Conservation (phyloP, 2,888 invertebrate genomes). For the Hemithea aestivaria region DNA sequence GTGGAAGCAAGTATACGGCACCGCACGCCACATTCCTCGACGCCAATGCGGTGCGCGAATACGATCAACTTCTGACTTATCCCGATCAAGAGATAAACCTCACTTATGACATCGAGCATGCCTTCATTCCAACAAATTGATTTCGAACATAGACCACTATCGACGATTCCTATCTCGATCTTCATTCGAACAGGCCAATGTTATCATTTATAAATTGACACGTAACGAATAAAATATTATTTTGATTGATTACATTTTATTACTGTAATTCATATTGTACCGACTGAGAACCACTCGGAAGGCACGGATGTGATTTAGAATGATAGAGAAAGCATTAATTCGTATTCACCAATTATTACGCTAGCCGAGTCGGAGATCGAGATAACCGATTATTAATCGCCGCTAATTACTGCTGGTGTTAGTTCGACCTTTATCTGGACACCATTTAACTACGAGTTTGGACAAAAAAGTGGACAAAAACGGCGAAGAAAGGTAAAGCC, state of each 20-base stretch:
- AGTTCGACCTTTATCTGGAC: slow-evolving; percentile 75
- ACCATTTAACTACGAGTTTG: slow-evolving; percentile 60
- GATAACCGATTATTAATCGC: slow-evolving; percentile 78
- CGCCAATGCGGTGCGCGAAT: slow-evolving; percentile 69
- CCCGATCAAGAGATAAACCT: slow-evolving; percentile 64
- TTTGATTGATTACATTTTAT: slow-evolving; percentile 45
- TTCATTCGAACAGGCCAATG: slow-evolving; percentile 39
- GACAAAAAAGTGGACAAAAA: slow-evolving; percentile 69
- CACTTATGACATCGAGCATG: slow-evolving; percentile 71
- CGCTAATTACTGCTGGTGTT: slow-evolving; percentile 79
- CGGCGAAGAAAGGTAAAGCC: slow-evolving; percentile 69
- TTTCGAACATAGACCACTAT: slow-evolving; percentile 55
- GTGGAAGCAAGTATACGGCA: slow-evolving; percentile 48
- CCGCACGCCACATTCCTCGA: slow-evolving; percentile 49
- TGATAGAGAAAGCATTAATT: slow-evolving; percentile 33
- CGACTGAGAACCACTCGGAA: slow-evolving; percentile 22
- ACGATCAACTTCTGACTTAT: slow-evolving; percentile 53
- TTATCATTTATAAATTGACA: slow-evolving; percentile 59
- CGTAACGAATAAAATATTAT: slow-evolving; percentile 34
- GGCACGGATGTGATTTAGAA: slow-evolving; percentile 32
- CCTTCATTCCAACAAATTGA: slow-evolving; percentile 73
- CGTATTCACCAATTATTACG: slow-evolving; percentile 59
- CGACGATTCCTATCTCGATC: slow-evolving; percentile 42
- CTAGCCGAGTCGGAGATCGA: slow-evolving; percentile 62
- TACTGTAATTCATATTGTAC: slow-evolving; percentile 22